Evolutionary conservation across 2,797 vertebrate genomes (phyloP), one percentile per base, ranked within the genome.

Genomic region (Luscinia luscinia): DNA sequence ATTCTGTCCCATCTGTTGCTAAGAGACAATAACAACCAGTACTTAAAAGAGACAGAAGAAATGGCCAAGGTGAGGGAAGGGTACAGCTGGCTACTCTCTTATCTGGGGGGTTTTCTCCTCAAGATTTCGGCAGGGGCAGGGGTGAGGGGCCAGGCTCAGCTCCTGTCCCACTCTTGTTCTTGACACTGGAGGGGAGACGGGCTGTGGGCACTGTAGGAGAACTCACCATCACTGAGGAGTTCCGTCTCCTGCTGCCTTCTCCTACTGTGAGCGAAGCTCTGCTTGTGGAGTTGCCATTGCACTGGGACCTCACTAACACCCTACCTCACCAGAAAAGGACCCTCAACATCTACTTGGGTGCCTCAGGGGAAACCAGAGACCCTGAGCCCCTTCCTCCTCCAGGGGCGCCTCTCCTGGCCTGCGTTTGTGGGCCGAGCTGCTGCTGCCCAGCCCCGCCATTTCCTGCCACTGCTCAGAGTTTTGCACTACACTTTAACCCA

Each of bases 391-490:
- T 14, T 24, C 4, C 21, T 8, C 6, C 4, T 11, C 23, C 5
- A 3, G 7, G 52, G 34, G 19, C 46, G 11, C 21, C 41, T 21
- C 27, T 38, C 17, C 2, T 0, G 1, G 21, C 15, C 15, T 3
- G 16, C 2, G 1, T 34, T 36, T 3, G 2, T 10, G 10, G 7
- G 41, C 22, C 4, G 0, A 2, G 8, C 36, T 38, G 55, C 55
- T 9, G 3, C 27, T 23, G 27, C 27, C 21, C 72, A 38, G 15
- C 21, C 41, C n/a, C 2, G 2, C 46, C 5, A 11, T 4, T 62
- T 76, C 28, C 36, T 13, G 30, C 15, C 6, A 7, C 21, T 24
- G 41, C 27, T 27, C 7, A 0, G 9, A 12, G 3, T 3, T 27
- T 36, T 55, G 14, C 2, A 4, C 61, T 26, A 9, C n/a, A 26